Conservation (phyloP, 2,113 vertebrate species). For the Nothocercus nigrocapillus region DNA sequence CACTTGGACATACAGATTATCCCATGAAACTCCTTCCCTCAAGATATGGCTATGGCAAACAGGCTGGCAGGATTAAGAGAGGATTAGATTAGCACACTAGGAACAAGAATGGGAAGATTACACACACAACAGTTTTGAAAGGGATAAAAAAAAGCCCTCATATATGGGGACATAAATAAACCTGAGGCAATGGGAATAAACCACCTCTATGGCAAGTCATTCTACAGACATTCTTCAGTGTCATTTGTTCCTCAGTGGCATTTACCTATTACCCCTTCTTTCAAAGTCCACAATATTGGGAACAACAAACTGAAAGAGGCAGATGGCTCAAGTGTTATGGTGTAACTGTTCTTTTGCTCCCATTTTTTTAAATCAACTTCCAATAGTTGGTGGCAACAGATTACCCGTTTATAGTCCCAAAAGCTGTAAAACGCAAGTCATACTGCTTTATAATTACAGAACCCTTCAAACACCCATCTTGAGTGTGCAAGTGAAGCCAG, state of each 20-base stretch:
- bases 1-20: background rate
- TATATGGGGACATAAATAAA: background rate
- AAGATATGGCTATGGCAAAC: background rate
- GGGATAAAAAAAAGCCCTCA: background rate
- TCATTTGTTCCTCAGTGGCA: background rate
- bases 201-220: background rate
- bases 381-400: background rate
- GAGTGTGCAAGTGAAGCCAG: rapidly evolving
- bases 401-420: background rate
- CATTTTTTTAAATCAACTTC: background rate
- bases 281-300: background rate
- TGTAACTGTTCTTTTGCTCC: rapidly evolving
- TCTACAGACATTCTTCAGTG: background rate
- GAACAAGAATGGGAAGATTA: background rate
- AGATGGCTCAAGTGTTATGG: background rate
- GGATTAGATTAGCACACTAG: background rate
- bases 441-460: too few relatives aligned
- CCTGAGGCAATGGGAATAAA: background rate
- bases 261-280: background rate
- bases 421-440: background rate
- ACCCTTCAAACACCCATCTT: background rate
- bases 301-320: background rate
- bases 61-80: background rate
- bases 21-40: background rate
- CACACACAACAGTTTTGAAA: background rate